Conservation (phyloP, 2,797 vertebrate genomes). For the Stomatorhinus walkeri region DNA sequence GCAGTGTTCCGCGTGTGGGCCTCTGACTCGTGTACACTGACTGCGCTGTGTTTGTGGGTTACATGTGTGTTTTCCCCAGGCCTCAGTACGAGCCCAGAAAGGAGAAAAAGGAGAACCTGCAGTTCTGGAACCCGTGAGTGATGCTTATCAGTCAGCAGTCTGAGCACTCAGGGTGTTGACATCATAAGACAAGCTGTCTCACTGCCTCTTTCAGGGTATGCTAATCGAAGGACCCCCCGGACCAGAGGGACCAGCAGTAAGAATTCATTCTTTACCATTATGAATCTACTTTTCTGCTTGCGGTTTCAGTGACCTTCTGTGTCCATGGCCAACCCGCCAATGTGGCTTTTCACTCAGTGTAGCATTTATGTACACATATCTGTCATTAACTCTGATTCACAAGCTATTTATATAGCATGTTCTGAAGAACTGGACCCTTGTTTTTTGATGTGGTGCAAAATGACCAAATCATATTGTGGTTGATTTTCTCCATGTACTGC, state of each 20-base stretch:
- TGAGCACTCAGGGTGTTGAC: neutral
- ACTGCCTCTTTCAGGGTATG: conserved; percentile 68
- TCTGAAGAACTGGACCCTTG: neutral
- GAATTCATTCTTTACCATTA: conserved; percentile 35
- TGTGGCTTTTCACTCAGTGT: conserved; percentile 2
- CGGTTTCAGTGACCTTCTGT: neutral
- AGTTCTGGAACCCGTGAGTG: conserved; percentile 81
- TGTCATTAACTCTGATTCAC: neutral
- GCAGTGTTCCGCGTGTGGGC: conserved; percentile 1
- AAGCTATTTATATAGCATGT: neutral
- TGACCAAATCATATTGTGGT: neutral
- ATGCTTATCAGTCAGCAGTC: neutral
- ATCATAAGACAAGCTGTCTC: neutral
- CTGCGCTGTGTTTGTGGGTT: conserved; percentile 61
- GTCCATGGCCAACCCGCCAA: neutral
- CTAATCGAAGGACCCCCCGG: conserved; percentile 83
- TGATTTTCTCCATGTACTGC: neutral
- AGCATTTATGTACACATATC: neutral
- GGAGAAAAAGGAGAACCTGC: conserved; percentile 88
- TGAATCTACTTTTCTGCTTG: neutral
- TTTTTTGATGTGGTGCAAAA: neutral
- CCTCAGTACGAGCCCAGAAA: conserved; percentile 66
- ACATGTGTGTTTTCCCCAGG: conserved; percentile 80
- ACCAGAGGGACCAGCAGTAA: conserved; percentile 80
- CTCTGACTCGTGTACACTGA: conserved; percentile 45